Percentiles rank a stretch among this genome's conserved stretches.
Evolutionary conservation across 2,888 invertebrate genomes (phyloP).

Genomic region (Drosophila nr. fundita): DNA sequence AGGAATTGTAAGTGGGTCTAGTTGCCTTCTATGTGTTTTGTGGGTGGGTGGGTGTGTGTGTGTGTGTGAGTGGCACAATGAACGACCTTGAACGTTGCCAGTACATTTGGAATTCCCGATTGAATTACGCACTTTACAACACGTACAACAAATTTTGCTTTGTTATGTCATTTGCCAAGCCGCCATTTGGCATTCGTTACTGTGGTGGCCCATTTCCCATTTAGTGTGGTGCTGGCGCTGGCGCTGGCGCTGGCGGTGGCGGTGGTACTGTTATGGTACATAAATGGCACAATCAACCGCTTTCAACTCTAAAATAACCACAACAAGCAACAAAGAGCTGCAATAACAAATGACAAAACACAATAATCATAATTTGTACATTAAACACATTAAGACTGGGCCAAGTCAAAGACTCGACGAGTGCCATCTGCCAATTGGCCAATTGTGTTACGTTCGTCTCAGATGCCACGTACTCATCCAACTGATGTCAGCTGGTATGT

Average conservation of each 20-base stretch:
- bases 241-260: conserved; percentile 15
- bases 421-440: conserved; percentile 48
- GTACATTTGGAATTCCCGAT: conserved; percentile 42
- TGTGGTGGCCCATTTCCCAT: conserved; percentile 64
- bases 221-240: conserved; percentile 46
- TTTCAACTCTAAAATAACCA: conserved; percentile 38
- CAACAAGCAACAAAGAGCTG: conserved; percentile 23
- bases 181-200: conserved; percentile 51
- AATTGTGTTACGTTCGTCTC: conserved; percentile 46
- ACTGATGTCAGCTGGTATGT: neutral
- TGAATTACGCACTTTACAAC: conserved; percentile 57
- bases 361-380: conserved; percentile 71
- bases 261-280: conserved; percentile 21
- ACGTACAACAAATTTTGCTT: conserved; percentile 47
- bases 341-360: conserved; percentile 25
- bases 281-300: conserved; percentile 75
- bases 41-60: neutral
- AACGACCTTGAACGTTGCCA: conserved; percentile 64
- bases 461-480: conserved; percentile 3
- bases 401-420: conserved; percentile 30
- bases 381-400: conserved; percentile 71
- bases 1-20: conserved; percentile 40
- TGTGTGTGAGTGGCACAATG: conserved; percentile 31
- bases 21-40: conserved; percentile 12
- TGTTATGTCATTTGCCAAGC: conserved; percentile 44